phyloP scores from a whole-genome alignment of 2,888 invertebrate genomes.

The Sepioteuthis lessoniana region DNA sequence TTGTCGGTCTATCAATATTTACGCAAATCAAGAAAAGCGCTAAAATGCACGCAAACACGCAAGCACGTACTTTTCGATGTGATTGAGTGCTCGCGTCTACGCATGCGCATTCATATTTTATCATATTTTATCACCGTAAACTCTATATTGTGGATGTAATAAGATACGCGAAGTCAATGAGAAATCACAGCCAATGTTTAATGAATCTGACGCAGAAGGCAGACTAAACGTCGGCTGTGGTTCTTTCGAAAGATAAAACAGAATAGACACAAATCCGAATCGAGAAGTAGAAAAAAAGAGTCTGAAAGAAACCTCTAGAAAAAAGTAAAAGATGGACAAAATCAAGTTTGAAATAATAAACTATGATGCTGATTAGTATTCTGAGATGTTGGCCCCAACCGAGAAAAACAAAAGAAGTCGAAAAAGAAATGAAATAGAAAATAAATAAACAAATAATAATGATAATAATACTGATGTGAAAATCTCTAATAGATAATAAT shows the following conservation, averaged over 20 bases:
- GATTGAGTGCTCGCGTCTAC: not conserved
- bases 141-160: not conserved
- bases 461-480: too few relatives aligned
- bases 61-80: not conserved
- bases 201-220: slow-evolving; percentile 4
- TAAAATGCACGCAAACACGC: not conserved
- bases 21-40: not conserved
- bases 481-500: too few relatives aligned
- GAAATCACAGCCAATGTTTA: not conserved
- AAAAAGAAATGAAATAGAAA: not conserved
- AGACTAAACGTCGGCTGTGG: not conserved
- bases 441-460: not conserved
- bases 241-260: not conserved
- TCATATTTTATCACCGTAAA: not conserved
- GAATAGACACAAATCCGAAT: not conserved
- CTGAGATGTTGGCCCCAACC: not conserved
- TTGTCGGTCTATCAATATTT: not conserved
- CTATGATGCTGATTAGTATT: not conserved
- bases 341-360: slow-evolving; percentile 17
- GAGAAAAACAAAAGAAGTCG: not conserved
- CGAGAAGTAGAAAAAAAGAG: too few relatives aligned
- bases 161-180: not conserved
- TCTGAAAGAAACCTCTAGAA: not conserved
- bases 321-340: not conserved
- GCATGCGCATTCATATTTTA: not conserved